phyloP scores from a whole-genome alignment of 2,797 vertebrate genomes.

The Gymnocypris eckloni region DNA sequence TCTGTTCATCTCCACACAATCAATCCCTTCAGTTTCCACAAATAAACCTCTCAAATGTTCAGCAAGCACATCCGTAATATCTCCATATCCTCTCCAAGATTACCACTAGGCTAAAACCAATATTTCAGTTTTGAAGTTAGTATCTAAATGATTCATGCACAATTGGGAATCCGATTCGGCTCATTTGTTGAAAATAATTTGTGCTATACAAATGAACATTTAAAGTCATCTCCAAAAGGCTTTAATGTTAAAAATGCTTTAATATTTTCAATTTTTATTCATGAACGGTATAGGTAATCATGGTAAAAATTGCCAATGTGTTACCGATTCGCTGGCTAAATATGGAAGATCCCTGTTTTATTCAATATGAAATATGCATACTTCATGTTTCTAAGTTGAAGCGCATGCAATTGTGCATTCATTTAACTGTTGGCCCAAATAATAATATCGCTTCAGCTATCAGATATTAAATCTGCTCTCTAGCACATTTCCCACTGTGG shows the following conservation, averaged over 20 bases:
- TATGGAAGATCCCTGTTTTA: neutral
- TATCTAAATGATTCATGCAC: constrained; percentile 2
- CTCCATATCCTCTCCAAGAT: neutral
- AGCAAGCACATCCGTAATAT: neutral
- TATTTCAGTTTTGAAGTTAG: constrained; percentile 21
- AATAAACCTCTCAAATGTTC: neutral
- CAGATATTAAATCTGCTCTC: constrained; percentile 18
- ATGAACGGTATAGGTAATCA: neutral
- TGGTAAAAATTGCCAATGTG: neutral
- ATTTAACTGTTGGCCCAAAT: neutral
- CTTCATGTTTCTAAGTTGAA: neutral
- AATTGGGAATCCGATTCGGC: neutral
- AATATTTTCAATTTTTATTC: neutral
- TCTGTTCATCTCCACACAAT: constrained; percentile 36
- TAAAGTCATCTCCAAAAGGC: neutral
- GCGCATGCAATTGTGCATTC: neutral
- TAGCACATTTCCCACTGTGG: neutral
- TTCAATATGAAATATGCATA: neutral
- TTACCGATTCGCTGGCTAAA: neutral
- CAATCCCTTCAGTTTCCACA: constrained; percentile 28
- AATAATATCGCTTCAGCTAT: neutral
- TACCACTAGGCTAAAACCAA: constrained; percentile 7
- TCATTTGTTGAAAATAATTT: neutral
- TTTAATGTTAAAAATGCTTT: neutral
- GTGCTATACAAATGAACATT: neutral